phyloP scores from a whole-genome alignment of 2,797 vertebrate species.

The Cirrhinus molitorella region DNA sequence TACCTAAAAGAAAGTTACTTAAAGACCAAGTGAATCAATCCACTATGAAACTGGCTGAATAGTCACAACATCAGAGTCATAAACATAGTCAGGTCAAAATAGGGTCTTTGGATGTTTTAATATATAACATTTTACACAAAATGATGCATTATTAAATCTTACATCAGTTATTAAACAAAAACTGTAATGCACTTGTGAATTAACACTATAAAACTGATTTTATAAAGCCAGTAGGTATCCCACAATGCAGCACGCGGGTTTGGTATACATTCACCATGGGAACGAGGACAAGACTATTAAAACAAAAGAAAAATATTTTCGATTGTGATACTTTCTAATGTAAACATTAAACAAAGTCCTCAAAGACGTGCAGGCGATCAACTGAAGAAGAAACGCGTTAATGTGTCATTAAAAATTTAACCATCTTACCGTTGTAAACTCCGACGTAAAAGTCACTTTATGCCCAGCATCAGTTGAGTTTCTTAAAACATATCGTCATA shows the following conservation, averaged over 20 bases:
- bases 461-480: conserved; percentile 14
- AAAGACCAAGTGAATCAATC: neutral
- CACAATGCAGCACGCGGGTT: conserved; percentile 47
- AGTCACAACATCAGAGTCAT: neutral
- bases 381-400: neutral
- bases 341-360: neutral
- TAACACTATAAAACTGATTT: neutral
- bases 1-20: neutral
- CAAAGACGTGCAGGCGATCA: neutral
- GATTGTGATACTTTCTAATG: neutral
- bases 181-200: neutral
- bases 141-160: neutral
- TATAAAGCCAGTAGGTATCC: conserved; percentile 16
- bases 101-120: neutral
- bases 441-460: conserved; percentile 21
- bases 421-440: conserved; percentile 57
- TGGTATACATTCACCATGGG: conserved; percentile 78
- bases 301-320: conserved; percentile 51
- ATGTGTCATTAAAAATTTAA: conserved; percentile 11
- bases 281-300: conserved; percentile 66
- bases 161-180: neutral
- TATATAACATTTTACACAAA: neutral
- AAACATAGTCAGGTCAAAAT: neutral
- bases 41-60: neutral
- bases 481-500: neutral